Conservation (phyloP, 2,888 invertebrate species). For the Keiferia lycopersicella region DNA sequence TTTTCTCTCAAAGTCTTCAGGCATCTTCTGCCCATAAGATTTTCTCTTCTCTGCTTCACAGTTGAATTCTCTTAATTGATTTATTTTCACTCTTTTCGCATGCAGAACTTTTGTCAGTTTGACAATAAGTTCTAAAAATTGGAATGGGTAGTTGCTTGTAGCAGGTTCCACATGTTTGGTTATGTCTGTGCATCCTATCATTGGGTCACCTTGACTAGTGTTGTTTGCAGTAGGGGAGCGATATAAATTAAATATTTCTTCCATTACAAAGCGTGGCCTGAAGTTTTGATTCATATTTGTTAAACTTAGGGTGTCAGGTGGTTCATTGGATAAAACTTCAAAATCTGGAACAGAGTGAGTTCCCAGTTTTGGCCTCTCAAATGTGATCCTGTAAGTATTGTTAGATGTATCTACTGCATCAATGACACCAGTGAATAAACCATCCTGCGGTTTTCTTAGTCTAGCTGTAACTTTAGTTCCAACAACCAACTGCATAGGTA, state of each 20-base stretch:
- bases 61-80: constrained; percentile 92
- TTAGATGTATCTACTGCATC: constrained; percentile 98
- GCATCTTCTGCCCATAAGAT: constrained; percentile 88
- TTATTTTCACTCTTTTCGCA: constrained; percentile 90
- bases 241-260: constrained; percentile 77
- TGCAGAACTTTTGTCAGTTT: constrained; percentile 92
- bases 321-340: constrained; percentile 96
- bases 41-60: constrained; percentile 93
- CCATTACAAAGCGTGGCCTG: constrained; percentile 84
- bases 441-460: constrained; percentile 95
- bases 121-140: constrained; percentile 92
- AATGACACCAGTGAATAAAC: constrained; percentile 95
- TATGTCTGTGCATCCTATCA: constrained; percentile 81
- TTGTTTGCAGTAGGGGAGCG: constrained; percentile 59
- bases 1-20: constrained; percentile 93
- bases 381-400: constrained; percentile 96
- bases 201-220: constrained; percentile 84
- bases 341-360: constrained; percentile 98
- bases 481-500: constrained; percentile 96
- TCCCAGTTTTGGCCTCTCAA: constrained; percentile 95
- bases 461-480: constrained; percentile 97
- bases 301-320: constrained; percentile 93
- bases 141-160: constrained; percentile 91
- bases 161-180: constrained; percentile 72
- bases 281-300: constrained; percentile 91